Conservation (phyloP, 2,113 vertebrate species). For the Xiphophorus couchianus region DNA sequence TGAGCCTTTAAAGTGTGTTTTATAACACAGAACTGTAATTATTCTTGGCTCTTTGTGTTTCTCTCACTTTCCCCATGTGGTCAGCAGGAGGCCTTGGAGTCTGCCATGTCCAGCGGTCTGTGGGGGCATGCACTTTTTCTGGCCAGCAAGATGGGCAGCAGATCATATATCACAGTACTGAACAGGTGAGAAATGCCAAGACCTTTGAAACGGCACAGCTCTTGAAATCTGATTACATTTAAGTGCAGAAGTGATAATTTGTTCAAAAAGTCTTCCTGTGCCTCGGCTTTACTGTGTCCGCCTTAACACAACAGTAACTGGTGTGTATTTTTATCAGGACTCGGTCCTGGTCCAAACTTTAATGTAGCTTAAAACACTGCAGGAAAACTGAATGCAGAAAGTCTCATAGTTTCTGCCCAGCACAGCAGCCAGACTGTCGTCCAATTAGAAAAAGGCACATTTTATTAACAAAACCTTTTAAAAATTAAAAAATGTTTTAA, state of each 20-base stretch:
- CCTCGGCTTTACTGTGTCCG: slow-evolving; percentile 22
- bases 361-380: too few species aligned
- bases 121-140: slow-evolving; percentile 95
- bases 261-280: slow-evolving; percentile 14
- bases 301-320: background rate
- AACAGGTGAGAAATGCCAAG: slow-evolving; percentile 74
- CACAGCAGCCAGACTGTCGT: background rate
- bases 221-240: slow-evolving; percentile 4
- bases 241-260: slow-evolving; percentile 2
- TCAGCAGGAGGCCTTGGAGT: slow-evolving; percentile 88
- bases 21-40: too few species aligned
- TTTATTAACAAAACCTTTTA: background rate
- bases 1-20: background rate
- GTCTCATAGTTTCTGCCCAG: background rate
- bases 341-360: too few species aligned
- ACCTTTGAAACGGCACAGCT: slow-evolving; percentile 23
- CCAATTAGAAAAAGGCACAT: background rate
- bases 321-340: too few species aligned
- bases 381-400: too few species aligned
- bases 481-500: background rate
- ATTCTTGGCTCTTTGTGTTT: background rate
- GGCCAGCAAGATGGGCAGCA: slow-evolving; percentile 91
- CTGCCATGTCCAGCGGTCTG: slow-evolving; percentile 87
- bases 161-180: slow-evolving; percentile 90
- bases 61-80: background rate